Conservation (phyloP, 2,797 vertebrate species). For the Buceros bicornis region DNA sequence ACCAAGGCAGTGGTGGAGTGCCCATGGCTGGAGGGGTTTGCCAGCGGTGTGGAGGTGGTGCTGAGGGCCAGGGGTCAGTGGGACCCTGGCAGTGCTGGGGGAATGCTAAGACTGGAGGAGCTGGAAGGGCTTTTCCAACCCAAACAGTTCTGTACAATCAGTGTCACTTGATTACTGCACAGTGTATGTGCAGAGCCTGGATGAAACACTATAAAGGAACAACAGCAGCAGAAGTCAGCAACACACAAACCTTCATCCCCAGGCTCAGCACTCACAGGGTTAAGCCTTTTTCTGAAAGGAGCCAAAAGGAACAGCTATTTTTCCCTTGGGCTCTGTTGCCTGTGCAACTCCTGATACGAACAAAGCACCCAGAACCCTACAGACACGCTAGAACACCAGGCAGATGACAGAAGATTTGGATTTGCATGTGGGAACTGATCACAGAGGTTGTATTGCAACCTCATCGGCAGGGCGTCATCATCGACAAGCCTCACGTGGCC, state of each 20-base stretch:
- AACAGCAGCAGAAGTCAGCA: not conserved
- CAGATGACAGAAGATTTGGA: not conserved
- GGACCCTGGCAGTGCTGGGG: too few relatives aligned
- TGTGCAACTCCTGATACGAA: not conserved
- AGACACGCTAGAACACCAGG: not conserved
- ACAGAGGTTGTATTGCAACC: too few relatives aligned
- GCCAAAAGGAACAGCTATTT: not conserved
- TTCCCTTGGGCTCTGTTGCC: not conserved
- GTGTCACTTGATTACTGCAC: not conserved
- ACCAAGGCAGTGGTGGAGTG: too few relatives aligned
- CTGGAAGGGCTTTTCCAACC: too few relatives aligned
- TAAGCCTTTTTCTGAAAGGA: not conserved
- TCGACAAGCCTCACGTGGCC: fast-evolving
- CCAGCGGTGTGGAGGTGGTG: too few relatives aligned
- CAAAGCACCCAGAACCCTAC: not conserved
- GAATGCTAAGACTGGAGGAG: too few relatives aligned
- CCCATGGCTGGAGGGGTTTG: too few relatives aligned
- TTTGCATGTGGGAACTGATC: not conserved
- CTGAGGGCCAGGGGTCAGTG: too few relatives aligned
- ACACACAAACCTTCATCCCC: not conserved
- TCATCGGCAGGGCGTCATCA: not conserved
- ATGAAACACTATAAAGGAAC: not conserved
- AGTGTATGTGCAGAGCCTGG: not conserved
- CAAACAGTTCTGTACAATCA: not conserved
- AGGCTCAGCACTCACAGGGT: not conserved